Percentiles rank a stretch among this genome's conserved stretches.
These are phyloP conservation scores for Cepphus grylle DNA, from an alignment of 2,113 vertebrate species.

Conservation along the genomic window DNA sequence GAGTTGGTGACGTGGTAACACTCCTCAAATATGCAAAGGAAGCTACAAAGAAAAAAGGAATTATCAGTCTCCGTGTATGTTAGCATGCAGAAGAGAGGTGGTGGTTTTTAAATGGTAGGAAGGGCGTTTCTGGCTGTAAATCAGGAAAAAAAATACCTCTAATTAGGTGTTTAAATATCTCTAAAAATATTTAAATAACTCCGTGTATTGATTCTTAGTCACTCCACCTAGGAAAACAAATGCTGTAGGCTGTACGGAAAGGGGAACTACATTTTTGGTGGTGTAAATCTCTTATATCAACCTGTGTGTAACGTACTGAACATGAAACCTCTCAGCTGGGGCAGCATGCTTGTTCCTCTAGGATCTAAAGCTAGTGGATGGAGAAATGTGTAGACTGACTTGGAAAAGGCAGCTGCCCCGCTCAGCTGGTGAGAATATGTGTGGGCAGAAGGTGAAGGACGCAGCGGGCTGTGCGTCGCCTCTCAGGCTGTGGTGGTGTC, in stretches of 20 bases:
- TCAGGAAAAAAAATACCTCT: background rate
- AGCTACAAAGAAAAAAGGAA: background rate
- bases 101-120: background rate
- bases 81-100: background rate
- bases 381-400: background rate
- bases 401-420: background rate
- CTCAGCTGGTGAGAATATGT: fast-evolving
- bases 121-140: background rate
- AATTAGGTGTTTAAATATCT: background rate
- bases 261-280: background rate
- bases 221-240: background rate
- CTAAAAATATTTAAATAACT: background rate
- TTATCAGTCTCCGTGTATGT: fast-evolving
- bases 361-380: background rate
- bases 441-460: background rate
- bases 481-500: background rate
- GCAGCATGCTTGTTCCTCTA: background rate
- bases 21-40: background rate
- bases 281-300: background rate
- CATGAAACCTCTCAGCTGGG: background rate
- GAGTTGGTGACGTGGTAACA: background rate
- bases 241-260: background rate
- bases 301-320: fast-evolving
- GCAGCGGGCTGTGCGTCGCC: fast-evolving
- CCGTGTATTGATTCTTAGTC: background rate